Percentiles rank a stretch among this genome's conserved stretches.
phyloP scores from a whole-genome alignment of 2,888 invertebrate genomes.

The Oeneis ivallda region DNA sequence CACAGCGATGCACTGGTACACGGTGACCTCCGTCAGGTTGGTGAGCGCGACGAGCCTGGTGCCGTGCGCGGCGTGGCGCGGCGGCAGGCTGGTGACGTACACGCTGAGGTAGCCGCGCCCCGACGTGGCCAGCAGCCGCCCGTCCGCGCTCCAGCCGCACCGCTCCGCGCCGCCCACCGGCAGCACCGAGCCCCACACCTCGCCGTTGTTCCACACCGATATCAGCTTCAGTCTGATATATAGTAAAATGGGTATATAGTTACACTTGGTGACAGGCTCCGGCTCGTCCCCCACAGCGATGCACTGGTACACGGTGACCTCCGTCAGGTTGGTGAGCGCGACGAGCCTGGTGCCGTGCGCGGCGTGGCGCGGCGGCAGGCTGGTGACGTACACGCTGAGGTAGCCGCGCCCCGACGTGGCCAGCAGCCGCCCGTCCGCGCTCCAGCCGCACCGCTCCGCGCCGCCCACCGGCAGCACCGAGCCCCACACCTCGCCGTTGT shows the following conservation, averaged over 20 bases:
- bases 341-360: constrained; percentile 90
- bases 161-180: too few species aligned
- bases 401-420: constrained; percentile 89
- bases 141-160: too few species aligned
- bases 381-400: constrained; percentile 92
- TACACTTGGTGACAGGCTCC: constrained; percentile 56
- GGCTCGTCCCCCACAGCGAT: constrained; percentile 76
- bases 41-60: too few species aligned
- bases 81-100: too few species aligned
- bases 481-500: constrained; percentile 68
- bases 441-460: constrained; percentile 87
- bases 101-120: too few species aligned
- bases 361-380: constrained; percentile 90
- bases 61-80: too few species aligned
- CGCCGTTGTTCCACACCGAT: too few species aligned
- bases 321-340: constrained; percentile 93
- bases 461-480: constrained; percentile 65
- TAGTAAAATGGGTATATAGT: constrained; percentile 16
- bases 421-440: constrained; percentile 95
- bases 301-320: constrained; percentile 91
- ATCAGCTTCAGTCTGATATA: too few species aligned
- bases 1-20: too few species aligned
- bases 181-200: too few species aligned
- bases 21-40: too few species aligned
- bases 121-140: too few species aligned